Evolutionary conservation across 2,113 vertebrate genomes (phyloP).

Genomic region (Acrocephalus arundinaceus): DNA sequence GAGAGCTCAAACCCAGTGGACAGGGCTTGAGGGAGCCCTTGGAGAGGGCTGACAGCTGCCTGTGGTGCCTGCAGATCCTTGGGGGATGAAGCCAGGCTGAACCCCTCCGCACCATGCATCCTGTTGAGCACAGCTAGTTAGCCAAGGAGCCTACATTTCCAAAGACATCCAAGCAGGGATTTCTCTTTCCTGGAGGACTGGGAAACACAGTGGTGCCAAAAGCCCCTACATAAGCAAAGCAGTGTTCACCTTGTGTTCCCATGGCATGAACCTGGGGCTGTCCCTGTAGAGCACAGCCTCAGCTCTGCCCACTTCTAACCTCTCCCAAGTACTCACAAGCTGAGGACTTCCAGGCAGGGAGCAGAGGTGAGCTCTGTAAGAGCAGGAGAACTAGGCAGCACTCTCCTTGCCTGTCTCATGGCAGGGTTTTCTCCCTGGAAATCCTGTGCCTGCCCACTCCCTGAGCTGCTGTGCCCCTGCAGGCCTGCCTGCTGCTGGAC

Average conservation of each 20-base stretch:
- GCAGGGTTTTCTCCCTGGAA: neutral
- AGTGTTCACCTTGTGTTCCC: neutral
- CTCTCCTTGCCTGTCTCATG: neutral
- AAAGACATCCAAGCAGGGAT: neutral
- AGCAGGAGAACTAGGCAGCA: neutral
- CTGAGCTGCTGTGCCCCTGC: neutral
- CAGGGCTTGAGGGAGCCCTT: neutral
- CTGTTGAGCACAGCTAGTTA: fast-evolving
- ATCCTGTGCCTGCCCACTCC: fast-evolving
- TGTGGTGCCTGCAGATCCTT: fast-evolving
- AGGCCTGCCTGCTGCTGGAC: constrained; percentile 79
- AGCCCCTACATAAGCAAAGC: neutral
- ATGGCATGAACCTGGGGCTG: neutral
- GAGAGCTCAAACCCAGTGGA: fast-evolving
- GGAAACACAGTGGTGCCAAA: neutral
- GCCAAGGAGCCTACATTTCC: neutral
- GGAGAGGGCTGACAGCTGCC: neutral
- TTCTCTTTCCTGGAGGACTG: neutral
- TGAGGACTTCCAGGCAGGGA: neutral
- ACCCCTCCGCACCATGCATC: neutral
- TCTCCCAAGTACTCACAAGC: neutral
- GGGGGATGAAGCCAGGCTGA: neutral
- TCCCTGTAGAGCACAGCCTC: neutral
- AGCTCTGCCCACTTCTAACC: neutral
- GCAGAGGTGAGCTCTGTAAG: neutral